Evolutionary conservation across 2,797 vertebrate species (phyloP).

Genomic region (Aratinga solstitialis): DNA sequence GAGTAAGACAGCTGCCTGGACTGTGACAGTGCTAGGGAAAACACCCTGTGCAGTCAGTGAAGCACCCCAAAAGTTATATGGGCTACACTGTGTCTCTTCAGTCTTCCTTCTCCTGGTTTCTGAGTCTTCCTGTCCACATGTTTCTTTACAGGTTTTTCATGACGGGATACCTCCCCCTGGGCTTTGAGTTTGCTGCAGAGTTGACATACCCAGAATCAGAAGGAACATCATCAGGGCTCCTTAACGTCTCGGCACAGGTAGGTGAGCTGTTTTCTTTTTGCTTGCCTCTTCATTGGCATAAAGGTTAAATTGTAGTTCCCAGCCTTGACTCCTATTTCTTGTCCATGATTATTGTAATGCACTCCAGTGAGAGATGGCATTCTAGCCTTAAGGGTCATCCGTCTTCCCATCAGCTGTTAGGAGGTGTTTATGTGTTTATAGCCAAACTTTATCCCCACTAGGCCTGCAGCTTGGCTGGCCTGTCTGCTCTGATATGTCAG

Average conservation of each 20-base stretch:
- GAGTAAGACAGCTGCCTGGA: background rate
- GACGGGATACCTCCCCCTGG: constrained; percentile 94
- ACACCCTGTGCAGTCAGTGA: background rate
- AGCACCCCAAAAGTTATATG: background rate
- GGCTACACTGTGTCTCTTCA: background rate
- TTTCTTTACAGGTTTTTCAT: constrained; percentile 88
- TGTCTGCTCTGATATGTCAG: background rate
- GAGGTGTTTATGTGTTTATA: background rate
- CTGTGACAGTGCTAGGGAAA: background rate
- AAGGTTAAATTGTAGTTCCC: background rate
- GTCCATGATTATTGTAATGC: background rate
- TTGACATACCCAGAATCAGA: constrained; percentile 95
- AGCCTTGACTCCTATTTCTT: background rate
- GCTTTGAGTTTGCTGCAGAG: constrained; percentile 96
- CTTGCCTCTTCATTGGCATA: background rate
- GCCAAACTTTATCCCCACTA: background rate
- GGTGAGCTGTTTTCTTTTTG: background rate
- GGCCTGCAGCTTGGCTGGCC: background rate
- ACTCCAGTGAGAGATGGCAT: background rate
- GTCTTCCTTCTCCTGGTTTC: background rate
- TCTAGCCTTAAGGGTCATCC: background rate
- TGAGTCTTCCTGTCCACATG: background rate
- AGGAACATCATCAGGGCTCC: constrained; percentile 93
- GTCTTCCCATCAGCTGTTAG: background rate
- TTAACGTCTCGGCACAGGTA: constrained; percentile 96